phyloP scores from a whole-genome alignment of 2,113 vertebrate genomes.

The Mustelus asterias region DNA sequence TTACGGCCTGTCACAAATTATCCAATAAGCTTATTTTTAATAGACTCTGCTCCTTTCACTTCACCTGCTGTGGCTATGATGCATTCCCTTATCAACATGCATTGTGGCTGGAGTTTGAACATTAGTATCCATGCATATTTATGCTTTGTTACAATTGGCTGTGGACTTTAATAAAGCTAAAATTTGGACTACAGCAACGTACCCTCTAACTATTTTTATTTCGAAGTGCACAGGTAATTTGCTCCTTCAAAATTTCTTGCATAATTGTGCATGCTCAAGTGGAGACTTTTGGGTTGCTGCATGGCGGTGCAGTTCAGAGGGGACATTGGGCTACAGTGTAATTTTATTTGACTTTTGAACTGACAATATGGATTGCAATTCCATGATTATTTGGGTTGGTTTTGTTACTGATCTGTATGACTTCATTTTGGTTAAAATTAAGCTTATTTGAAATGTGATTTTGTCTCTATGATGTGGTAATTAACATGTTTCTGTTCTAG shows the following conservation, averaged over 20 bases:
- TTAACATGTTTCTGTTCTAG: background rate
- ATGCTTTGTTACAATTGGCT: background rate
- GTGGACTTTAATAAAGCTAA: background rate
- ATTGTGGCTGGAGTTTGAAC: background rate
- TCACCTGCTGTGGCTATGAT: background rate
- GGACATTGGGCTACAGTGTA: background rate
- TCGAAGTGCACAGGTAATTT: background rate
- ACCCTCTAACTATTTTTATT: background rate
- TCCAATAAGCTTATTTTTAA: background rate
- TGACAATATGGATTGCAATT: background rate
- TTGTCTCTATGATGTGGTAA: slow-evolving; percentile 41
- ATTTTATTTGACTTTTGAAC: background rate
- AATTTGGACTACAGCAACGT: background rate
- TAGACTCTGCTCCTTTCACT: background rate
- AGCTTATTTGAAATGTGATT: background rate
- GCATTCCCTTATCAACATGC: background rate
- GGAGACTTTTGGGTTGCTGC: background rate
- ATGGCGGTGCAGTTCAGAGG: background rate
- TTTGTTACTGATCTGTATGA: background rate
- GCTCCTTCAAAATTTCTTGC: background rate
- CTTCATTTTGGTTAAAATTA: background rate
- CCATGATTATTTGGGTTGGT: background rate
- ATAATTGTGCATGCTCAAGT: background rate
- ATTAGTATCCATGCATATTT: background rate
- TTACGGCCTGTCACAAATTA: background rate